Percentiles rank a stretch among this genome's conserved stretches.
Evolutionary conservation across 2,888 invertebrate genomes (phyloP).

Genomic region (Mythimna impura): DNA sequence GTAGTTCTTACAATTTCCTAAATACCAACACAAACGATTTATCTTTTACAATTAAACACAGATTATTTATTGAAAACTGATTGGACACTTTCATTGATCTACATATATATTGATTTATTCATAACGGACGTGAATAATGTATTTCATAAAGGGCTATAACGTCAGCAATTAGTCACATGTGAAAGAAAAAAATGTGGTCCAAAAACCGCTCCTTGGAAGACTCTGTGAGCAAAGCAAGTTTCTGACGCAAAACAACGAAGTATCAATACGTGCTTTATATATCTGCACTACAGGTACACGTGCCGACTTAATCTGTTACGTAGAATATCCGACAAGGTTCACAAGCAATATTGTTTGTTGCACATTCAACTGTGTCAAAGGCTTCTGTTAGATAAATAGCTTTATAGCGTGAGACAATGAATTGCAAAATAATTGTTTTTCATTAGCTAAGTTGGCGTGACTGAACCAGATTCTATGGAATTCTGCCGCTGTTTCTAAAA

Average conservation of each 20-base stretch:
- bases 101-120: constrained; percentile 31
- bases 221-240: constrained; percentile 58
- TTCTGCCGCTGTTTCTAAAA: constrained; percentile 77
- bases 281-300: constrained; percentile 71
- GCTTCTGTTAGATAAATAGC: constrained; percentile 74
- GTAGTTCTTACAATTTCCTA: constrained; percentile 30
- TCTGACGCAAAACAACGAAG: constrained; percentile 69
- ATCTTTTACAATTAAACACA: constrained; percentile 40
- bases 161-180: constrained; percentile 60
- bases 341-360: constrained; percentile 66
- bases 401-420: constrained; percentile 72
- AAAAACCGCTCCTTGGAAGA: constrained; percentile 67
- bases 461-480: constrained; percentile 75
- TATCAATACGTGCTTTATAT: constrained; percentile 65
- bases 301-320: constrained; percentile 72
- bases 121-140: constrained; percentile 37
- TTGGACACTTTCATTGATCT: constrained; percentile 38
- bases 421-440: constrained; percentile 74
- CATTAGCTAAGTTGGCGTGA: constrained; percentile 71
- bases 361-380: constrained; percentile 67
- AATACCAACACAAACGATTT: constrained; percentile 36
- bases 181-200: constrained; percentile 69
- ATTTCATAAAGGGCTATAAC: constrained; percentile 37
- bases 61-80: constrained; percentile 45
- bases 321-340: constrained; percentile 52